Base-by-base conservation (phyloP, 1,140 invertebrate species). In the Parasteatoda tepidariorum region DNA sequence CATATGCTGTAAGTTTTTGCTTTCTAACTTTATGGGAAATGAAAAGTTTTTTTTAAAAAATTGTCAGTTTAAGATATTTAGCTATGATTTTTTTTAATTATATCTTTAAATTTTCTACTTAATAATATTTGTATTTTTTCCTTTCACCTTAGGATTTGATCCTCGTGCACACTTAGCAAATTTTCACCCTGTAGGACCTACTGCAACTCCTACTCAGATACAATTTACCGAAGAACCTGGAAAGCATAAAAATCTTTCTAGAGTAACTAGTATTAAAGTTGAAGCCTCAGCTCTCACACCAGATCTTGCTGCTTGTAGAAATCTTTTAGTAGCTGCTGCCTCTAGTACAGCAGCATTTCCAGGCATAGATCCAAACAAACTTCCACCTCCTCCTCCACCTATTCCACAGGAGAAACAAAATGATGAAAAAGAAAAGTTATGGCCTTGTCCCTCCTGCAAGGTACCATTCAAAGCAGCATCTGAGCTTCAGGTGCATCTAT, bases 371-470 rank as follows among this genome's bases (percentile, higher is more conserved):
- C 59, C 84, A n/a, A 75, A 68, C 55, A 85, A 85, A 78, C 61
- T 85, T 31, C 78, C 84, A 57, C 71, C 78, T 34, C 68, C 81
- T 34, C 24, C 68, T 24, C 68, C 55, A n/a, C 33, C 70, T 13
- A 31, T 55, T 2, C 48, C 68, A 13, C 68, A 74, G 34, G 64
- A 76, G 15, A 71, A 83, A 15, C 66, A 83, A 30, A 41, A 48
- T 48, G 79, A 76, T 26, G 73, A 64, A 26, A 84, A 84, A 33
- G 85, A 85, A 62, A 86, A 85, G 54, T 57, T 85, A 54, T 86
- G 85, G 85, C 85, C 85, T 48, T 86, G 85, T 57, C 85, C 85
- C n/a, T 86, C 85, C 30, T 86, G 85, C 70, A 85, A 85, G 78
- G 67, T 86, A 3, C 85, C 85, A 9, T 86, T 86, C 62, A 84